A percentile compares a stretch with the other conserved stretches of the same genome.
phyloP scores from a whole-genome alignment of 2,113 vertebrate species.

The Globicephala melas region DNA sequence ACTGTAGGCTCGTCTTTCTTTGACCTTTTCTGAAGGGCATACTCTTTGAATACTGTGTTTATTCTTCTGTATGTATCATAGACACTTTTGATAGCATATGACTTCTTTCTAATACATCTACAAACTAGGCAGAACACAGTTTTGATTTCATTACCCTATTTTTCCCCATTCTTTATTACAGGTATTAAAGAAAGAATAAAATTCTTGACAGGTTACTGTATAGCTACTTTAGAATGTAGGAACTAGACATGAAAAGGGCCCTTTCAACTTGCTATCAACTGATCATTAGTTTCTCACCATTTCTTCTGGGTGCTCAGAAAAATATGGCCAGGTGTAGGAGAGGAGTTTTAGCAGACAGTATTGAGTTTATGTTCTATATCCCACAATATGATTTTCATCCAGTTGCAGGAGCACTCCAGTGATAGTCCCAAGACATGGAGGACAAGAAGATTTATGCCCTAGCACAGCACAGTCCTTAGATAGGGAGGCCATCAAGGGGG shows the following conservation, averaged over 20 bases:
- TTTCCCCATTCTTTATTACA: conserved; percentile 51
- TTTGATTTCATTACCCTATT: conserved; percentile 52
- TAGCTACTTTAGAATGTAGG: neutral
- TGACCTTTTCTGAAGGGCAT: conserved; percentile 65
- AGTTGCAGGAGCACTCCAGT: neutral
- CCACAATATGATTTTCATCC: neutral
- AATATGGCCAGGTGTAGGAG: neutral
- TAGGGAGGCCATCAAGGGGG: neutral
- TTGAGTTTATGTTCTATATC: conserved; percentile 43
- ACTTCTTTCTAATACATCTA: conserved; percentile 57
- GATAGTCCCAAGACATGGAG: neutral
- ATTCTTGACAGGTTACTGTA: conserved; percentile 25
- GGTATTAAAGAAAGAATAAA: conserved; percentile 47
- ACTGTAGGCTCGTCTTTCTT: conserved; percentile 43
- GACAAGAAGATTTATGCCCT: neutral
- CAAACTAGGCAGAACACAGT: conserved; percentile 56
- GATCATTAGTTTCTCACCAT: conserved; percentile 51
- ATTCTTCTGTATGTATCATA: conserved; percentile 49
- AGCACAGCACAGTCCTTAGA: neutral
- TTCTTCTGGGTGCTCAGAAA: neutral
- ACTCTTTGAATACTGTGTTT: conserved; percentile 24
- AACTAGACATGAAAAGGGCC: neutral
- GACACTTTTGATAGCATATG: conserved; percentile 37
- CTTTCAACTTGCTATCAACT: conserved; percentile 36
- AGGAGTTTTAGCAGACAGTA: conserved; percentile 49